Evolutionary conservation across 2,888 invertebrate genomes (phyloP), one percentile per base, ranked within the genome.

Genomic region (Erebia palarica): DNA sequence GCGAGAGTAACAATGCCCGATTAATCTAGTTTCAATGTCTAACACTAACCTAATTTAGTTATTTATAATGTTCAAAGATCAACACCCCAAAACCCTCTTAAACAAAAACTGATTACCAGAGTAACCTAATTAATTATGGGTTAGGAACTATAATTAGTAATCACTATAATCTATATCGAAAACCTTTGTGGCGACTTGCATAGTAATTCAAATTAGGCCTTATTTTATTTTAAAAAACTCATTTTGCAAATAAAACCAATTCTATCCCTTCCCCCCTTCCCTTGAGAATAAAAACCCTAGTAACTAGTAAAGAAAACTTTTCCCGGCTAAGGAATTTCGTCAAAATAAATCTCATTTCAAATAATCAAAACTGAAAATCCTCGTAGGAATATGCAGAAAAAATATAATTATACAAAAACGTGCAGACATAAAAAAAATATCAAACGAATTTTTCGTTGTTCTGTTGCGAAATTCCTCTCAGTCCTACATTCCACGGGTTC

Each of bases 11-110:
- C 75, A 81, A 75, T 80, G 77, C 77, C 81, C 79, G 80, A 83
- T 83, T 78, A 74, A 80, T 78, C 78, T 78, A 75, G 78, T 80
- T 86, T 87, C 90, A 91, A 90, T 90, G 90, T 90, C 91, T 89
- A 85, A 86, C 73, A 73, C 67, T 74, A 70, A 73, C 73, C 74
- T 68, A 70, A 64, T 75, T 75, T 44, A 42, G 36, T 64, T 21
- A 57, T 63, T 66, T 36, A 51, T 47, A 44, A 58, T 47, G 36
- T 14, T 10, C 36, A 16, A 65, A 65, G 7, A 53, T 65, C 42
- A 55, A 63, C 47, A 47, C 44, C 47, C 47, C 13, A 49, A 9
- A 21, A 8, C 21, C 14, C 21, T n/a, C 4, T 44, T 61, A 21
- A 1, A 47, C 18, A 63, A 16, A 44, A 60, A 59, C 61, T 18